phyloP scores from a whole-genome alignment of 2,888 invertebrate species.

The Globia sparganii region DNA sequence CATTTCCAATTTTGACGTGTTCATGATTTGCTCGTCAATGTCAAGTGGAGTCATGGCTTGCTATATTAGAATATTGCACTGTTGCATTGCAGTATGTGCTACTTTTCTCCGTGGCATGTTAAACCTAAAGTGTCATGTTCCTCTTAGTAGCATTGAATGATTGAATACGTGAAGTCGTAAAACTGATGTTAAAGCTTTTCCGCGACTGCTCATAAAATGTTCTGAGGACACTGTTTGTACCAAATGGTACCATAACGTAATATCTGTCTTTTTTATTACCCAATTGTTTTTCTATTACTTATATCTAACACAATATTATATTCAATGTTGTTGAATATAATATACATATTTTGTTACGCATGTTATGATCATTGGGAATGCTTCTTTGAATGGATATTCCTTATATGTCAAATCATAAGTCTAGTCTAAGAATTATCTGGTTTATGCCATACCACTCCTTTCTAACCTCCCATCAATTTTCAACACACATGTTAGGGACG shows the following conservation, averaged over 20 bases:
- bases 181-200: slow-evolving; percentile 8
- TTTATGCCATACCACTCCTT: background rate
- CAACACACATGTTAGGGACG: background rate
- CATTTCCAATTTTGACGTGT: background rate
- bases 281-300: slow-evolving; percentile 4
- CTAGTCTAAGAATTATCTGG: background rate
- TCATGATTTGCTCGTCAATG: slow-evolving; percentile 2
- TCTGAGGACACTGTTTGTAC: background rate
- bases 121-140: slow-evolving; percentile 9
- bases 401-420: background rate
- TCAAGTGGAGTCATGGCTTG: background rate
- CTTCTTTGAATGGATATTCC: background rate
- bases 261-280: background rate
- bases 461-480: background rate
- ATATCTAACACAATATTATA: background rate
- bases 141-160: slow-evolving; percentile 10
- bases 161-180: slow-evolving; percentile 19
- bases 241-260: background rate
- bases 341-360: background rate
- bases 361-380: background rate
- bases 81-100: slow-evolving; percentile 1
- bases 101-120: background rate
- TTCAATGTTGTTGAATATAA: background rate
- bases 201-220: slow-evolving; percentile 32
- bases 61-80: background rate